These are phyloP conservation scores for Platyscapa corneri DNA, from an alignment of 1,140 invertebrate genomes.

Conservation along the genomic window DNA sequence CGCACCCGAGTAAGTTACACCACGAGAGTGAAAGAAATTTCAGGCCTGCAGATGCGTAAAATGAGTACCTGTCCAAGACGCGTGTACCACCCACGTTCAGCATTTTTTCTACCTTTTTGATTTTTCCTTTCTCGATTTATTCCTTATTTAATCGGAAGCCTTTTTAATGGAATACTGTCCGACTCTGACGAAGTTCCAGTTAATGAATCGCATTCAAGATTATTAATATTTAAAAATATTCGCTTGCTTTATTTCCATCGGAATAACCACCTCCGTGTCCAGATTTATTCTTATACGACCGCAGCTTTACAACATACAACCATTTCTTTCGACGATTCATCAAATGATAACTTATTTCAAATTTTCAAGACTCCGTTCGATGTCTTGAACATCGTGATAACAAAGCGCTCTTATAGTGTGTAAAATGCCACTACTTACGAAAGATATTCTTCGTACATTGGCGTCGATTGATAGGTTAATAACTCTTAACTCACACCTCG, in stretches of 20 bases:
- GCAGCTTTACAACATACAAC: too few species aligned
- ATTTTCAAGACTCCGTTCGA: too few species aligned
- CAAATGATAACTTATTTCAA: too few species aligned
- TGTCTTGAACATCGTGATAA: too few species aligned
- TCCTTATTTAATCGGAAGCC: not conserved
- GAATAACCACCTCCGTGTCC: not conserved
- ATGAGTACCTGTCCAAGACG: not conserved
- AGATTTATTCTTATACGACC: too few species aligned
- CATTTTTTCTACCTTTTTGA: slow-evolving; percentile 4
- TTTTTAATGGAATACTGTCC: not conserved
- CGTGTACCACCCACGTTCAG: slow-evolving; percentile 8
- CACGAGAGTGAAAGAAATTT: slow-evolving; percentile 1
- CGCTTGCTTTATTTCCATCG: not conserved
- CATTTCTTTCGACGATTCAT: too few species aligned
- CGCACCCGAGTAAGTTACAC: slow-evolving; percentile 4
- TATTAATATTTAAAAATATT: not conserved
- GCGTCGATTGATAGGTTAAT: not conserved
- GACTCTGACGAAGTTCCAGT: not conserved
- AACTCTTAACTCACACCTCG: not conserved
- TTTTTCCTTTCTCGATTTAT: not conserved
- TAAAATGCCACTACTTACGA: too few species aligned
- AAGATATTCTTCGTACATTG: too few species aligned
- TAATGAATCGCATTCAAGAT: not conserved
- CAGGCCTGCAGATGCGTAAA: slow-evolving; percentile 10
- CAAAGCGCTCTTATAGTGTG: too few species aligned